Percentiles rank a stretch among this genome's conserved stretches.
phyloP scores from a whole-genome alignment of 2,797 vertebrate species.

The Pseudotriccus pelzelni region DNA sequence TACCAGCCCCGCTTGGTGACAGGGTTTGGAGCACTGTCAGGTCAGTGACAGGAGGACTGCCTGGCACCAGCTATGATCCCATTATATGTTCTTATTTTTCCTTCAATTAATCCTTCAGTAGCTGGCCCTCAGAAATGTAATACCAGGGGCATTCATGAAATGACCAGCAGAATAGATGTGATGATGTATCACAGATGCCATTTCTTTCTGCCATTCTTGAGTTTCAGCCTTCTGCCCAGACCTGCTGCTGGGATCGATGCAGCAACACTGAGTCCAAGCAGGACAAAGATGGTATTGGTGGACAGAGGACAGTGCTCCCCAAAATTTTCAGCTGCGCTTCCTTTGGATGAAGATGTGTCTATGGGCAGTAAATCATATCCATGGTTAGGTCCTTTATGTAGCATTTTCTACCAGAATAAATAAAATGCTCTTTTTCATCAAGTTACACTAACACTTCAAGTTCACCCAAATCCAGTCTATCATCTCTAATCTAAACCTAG shows the following conservation, averaged over 20 bases:
- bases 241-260: background rate
- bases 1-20: background rate
- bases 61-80: slow-evolving; percentile 20
- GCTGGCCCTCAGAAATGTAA: slow-evolving; percentile 15
- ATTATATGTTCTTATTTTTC: slow-evolving; percentile 15
- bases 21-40: background rate
- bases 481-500: background rate
- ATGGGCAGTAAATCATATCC: rapidly evolving
- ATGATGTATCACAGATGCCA: background rate
- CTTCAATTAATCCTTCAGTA: slow-evolving; percentile 11
- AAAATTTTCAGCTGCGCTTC: background rate
- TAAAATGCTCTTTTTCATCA: background rate
- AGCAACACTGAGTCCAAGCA: background rate
- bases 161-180: background rate
- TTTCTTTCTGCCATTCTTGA: background rate
- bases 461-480: background rate
- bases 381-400: background rate
- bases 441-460: background rate
- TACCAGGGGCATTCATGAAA: slow-evolving; percentile 4
- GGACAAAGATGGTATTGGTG: background rate
- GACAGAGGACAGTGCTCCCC: background rate
- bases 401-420: background rate
- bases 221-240: background rate
- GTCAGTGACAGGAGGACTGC: background rate
- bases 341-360: background rate